Evolutionary conservation across 2,797 vertebrate species (phyloP).

Genomic region (Pangasius sanitwongsei): DNA sequence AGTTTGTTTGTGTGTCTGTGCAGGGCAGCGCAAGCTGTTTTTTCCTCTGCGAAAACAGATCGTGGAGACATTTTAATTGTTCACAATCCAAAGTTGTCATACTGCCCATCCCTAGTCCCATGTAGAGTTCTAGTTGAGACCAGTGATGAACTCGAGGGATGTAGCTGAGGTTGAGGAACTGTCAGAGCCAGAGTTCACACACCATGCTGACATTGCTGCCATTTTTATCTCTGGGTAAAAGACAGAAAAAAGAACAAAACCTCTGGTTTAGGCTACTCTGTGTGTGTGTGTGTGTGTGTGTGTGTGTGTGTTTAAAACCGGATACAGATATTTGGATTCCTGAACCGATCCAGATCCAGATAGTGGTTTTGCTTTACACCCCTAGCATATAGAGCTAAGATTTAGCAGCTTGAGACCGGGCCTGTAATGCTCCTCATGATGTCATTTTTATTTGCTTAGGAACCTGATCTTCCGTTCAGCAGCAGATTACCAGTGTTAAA

Average conservation of each 20-base stretch:
- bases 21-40: neutral
- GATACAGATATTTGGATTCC: neutral
- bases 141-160: neutral
- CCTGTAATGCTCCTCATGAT: neutral
- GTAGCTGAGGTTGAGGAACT: neutral
- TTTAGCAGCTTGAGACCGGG: neutral
- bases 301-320: neutral
- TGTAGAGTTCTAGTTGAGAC: neutral
- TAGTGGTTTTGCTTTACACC: neutral
- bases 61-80: no score
- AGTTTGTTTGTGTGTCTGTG: neutral
- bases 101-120: neutral
- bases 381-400: neutral
- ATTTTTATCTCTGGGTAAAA: no score
- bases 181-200: neutral
- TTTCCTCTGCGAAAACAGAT: neutral
- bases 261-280: neutral
- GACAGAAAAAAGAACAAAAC: neutral
- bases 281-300: neutral
- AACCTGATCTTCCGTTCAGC: slow-evolving; percentile 39
- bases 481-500: slow-evolving; percentile 12
- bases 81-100: neutral
- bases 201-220: no score
- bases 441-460: slow-evolving; percentile 33
- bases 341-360: neutral